Evolutionary conservation across 2,797 vertebrate species (phyloP), one percentile per base, ranked within the genome.

Genomic region (Echiichthys vipera): DNA sequence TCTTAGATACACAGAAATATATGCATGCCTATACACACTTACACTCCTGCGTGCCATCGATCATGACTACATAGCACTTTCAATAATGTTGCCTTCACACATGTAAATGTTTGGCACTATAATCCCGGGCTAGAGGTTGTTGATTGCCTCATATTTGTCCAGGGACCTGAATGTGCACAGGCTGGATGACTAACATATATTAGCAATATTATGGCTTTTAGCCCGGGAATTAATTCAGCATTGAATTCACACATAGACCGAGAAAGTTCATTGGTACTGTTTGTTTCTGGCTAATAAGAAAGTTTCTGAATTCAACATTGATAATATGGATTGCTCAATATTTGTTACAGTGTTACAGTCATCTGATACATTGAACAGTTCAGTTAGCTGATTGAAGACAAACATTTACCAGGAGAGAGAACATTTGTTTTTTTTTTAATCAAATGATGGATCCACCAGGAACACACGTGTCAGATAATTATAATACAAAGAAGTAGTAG

Each of bases 141-240:
- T 91, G 85, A 88, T 89, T 88, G 62, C 65, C 77, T 89, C 76
- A 76, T 83, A 84, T 89, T 87, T 80, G 81, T 82, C 78, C 70
- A 43, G 71, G 80, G 87, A 84, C 47, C 54, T 49, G 51, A 78
- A 63, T 65, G 75, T 58, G 66, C 10, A 15, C 65, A 65, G 64
- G 47, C 29, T 32, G 43, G 51, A 87, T 88, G 81, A 91, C 71
- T 84, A 87, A 88, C 63, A n/a, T n/a, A n/a, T n/a, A n/a, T n/a
- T n/a, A 63, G 57, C 56, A 74, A 72, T 85, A 73, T 78, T 83
- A 68, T 68, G 73, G 50, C 69, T 85, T 78, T 53, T 61, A 73
- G 63, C 63, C 69, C 54, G 78, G 69, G 66, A 90, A 80, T 87
- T 65, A 71, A 81, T 61, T 25, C 71, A 49, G 66, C 71, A 50